Evolutionary conservation across 2,797 vertebrate genomes (phyloP), one percentile per base, ranked within the genome.

Genomic region (Falco concolor): DNA sequence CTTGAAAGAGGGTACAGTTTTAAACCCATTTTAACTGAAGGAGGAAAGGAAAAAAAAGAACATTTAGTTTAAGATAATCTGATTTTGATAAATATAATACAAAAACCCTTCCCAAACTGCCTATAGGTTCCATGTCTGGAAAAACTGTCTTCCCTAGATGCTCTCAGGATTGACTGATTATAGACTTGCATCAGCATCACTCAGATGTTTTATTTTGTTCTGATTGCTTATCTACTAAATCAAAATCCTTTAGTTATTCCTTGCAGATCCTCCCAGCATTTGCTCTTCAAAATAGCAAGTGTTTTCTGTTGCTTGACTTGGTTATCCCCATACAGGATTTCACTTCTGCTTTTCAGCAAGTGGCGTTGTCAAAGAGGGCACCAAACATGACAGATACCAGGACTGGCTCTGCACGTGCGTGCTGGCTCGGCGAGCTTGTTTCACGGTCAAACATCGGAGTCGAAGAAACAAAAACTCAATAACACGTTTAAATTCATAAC

Each of bases 201-300:
- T 74, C 60, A 30, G 52, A 90, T 91, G 68, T 81, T 94, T 91
- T 68, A 54, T 85, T 94, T 94, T 87, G n/a, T 87, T 84, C 56
- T 42, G 69, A 64, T 54, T 90, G 70, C 63, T 94, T 70, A 77
- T 59, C 72, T 12, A 8, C 28, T 44, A 70, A 77, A 69, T 40
- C 60, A 47, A 90, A 95, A 83, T 72, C 34, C 38, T 91, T 78
- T 42, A 17, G 78, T 50, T 84, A 74, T 50, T 90, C 60, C 54
- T 91, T 65, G 34, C 63, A 65, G 63, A 88, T 64, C 64, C 53
- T 80, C 59, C 47, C 67, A 86, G 73, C 38, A 32, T 72, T 85
- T 67, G 67, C 53, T 53, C 25, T 63, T 72, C 61, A 91, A 84
- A 88, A 80, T 40, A 87, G 56, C 40, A 70, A 32, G 27, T 49